Conservation (phyloP, 2,797 vertebrate species). For the Saxicola maurus region DNA sequence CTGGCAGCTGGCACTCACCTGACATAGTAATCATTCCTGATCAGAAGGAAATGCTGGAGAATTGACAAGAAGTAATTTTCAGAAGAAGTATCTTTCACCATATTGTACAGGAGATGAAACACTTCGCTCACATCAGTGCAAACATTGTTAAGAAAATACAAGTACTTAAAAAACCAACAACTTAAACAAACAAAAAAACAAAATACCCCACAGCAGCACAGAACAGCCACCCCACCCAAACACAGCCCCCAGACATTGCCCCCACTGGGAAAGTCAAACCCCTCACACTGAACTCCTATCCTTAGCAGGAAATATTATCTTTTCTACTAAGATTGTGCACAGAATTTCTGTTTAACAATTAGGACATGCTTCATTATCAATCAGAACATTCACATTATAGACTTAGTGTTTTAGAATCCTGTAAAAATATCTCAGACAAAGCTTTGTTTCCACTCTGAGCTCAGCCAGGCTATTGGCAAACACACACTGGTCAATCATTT, state of each 20-base stretch:
- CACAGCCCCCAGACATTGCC: no score
- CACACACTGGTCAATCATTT: not conserved
- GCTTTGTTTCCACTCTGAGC: not conserved
- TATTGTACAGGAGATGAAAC: conserved; percentile 93
- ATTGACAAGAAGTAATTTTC: conserved; percentile 92
- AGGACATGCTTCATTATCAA: not conserved
- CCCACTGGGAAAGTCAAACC: not conserved
- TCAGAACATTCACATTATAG: not conserved
- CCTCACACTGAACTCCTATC: not conserved
- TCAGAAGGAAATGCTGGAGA: conserved; percentile 94
- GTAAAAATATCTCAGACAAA: not conserved
- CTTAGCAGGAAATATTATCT: not conserved
- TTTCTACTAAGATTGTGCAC: not conserved
- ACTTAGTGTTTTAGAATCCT: not conserved
- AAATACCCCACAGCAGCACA: not conserved
- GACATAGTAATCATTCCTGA: conserved; percentile 96
- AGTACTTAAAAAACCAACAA: not conserved
- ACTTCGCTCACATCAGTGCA: conserved; percentile 92
- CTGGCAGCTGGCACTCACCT: conserved; percentile 74
- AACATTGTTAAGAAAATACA: conserved; percentile 76
- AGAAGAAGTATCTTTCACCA: conserved; percentile 92
- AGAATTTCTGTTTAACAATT: not conserved
- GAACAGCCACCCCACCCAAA: not conserved
- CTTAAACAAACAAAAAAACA: accelerated
- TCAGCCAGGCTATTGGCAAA: not conserved